phyloP scores from a whole-genome alignment of 2,113 vertebrate genomes.

The Hassar affinis region DNA sequence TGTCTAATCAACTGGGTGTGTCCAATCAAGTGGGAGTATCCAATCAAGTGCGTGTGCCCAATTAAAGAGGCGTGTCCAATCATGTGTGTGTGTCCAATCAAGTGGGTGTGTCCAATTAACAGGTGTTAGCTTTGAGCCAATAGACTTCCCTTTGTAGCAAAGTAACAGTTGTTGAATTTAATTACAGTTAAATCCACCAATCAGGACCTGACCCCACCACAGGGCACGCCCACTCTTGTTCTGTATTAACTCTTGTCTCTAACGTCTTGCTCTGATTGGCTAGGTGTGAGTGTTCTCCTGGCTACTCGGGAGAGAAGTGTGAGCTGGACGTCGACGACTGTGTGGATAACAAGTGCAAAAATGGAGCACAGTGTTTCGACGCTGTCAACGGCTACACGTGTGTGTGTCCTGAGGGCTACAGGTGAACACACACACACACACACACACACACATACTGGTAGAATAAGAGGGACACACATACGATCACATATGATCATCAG shows the following conservation, averaged over 20 bases:
- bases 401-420: constrained; percentile 90
- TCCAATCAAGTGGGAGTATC: not conserved
- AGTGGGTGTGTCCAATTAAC: not conserved
- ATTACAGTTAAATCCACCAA: not conserved
- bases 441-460: constrained; percentile 22
- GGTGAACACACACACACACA: constrained; percentile 67
- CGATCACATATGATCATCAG: not conserved
- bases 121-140: no score
- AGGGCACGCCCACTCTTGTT: not conserved
- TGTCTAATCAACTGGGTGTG: not conserved
- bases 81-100: no score
- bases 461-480: constrained; percentile 3
- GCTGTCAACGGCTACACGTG: constrained; percentile 94
- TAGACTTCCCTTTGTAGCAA: not conserved
- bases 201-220: not conserved
- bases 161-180: not conserved
- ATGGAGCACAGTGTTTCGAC: constrained; percentile 89
- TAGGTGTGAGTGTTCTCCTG: constrained; percentile 95
- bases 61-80: no score
- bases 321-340: constrained; percentile 91
- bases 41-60: not conserved
- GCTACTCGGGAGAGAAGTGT: constrained; percentile 90
- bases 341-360: constrained; percentile 92
- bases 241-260: not conserved
- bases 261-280: constrained; percentile 12